These are phyloP conservation scores for Fissipunctia ypsillon DNA, from an alignment of 2,888 invertebrate genomes.

Conservation along the genomic window DNA sequence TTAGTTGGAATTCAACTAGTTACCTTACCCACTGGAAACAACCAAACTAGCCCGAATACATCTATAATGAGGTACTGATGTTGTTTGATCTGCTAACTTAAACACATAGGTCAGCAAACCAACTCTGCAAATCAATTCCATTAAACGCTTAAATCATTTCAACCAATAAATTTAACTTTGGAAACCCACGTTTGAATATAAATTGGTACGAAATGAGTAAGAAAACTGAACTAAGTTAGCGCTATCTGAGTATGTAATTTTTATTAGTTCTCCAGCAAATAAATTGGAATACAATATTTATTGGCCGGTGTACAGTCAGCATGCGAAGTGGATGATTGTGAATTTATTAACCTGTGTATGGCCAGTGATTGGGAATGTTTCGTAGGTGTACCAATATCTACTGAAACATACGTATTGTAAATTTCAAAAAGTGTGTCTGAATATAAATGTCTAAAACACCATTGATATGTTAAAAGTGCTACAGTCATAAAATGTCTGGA, in stretches of 20 bases:
- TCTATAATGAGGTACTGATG: neutral
- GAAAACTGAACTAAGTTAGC: slow-evolving; percentile 20
- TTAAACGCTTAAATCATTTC: neutral
- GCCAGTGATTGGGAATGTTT: slow-evolving; percentile 31
- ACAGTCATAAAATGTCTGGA: too few relatives aligned
- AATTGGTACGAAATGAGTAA: slow-evolving; percentile 20
- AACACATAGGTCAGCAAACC: neutral
- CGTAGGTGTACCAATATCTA: too few relatives aligned
- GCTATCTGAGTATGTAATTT: slow-evolving; percentile 27
- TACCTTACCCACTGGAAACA: neutral
- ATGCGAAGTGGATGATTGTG: slow-evolving; percentile 55
- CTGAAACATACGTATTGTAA: too few relatives aligned
- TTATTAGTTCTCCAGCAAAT: slow-evolving; percentile 50
- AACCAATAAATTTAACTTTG: slow-evolving; percentile 12
- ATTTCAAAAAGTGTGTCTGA: neutral
- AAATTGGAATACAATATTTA: slow-evolving; percentile 66
- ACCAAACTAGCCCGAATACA: neutral
- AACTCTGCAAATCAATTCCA: slow-evolving; percentile 11
- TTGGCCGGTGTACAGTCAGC: slow-evolving; percentile 48
- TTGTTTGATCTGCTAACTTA: neutral
- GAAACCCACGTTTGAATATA: slow-evolving; percentile 24
- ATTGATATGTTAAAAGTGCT: too few relatives aligned
- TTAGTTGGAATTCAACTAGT: neutral
- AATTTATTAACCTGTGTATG: slow-evolving; percentile 58
- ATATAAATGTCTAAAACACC: too few relatives aligned